These are phyloP conservation scores for Thunnus albacares DNA, from an alignment of 2,797 vertebrate genomes.

Conservation along the genomic window DNA sequence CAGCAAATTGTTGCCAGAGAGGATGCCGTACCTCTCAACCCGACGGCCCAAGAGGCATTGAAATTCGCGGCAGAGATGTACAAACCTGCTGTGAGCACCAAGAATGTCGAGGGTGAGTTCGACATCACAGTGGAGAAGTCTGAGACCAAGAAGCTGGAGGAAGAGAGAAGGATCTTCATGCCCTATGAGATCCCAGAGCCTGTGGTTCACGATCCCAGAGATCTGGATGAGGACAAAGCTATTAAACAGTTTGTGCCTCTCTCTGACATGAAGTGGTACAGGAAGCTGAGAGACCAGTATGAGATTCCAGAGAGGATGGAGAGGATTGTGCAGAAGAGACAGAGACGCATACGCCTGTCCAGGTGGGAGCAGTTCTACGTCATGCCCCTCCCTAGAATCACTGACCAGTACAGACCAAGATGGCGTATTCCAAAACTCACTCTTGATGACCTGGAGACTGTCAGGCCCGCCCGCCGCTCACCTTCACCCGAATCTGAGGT, in stretches of 20 bases:
- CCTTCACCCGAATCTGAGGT: constrained; percentile 93
- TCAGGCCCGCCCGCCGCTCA: constrained; percentile 93
- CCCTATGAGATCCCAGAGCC: constrained; percentile 96
- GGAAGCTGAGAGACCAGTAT: constrained; percentile 93
- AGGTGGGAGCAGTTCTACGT: constrained; percentile 99
- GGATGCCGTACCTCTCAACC: constrained; percentile 89
- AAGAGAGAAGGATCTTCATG: constrained; percentile 94
- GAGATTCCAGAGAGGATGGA: constrained; percentile 95
- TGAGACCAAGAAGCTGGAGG: constrained; percentile 90
- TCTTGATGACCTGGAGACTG: constrained; percentile 96
- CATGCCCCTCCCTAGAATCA: constrained; percentile 96
- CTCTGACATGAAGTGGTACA: constrained; percentile 99
- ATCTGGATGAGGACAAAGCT: constrained; percentile 91
- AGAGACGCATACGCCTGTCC: constrained; percentile 97
- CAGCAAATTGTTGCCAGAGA: constrained; percentile 92
- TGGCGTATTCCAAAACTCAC: constrained; percentile 97
- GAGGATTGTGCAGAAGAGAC: constrained; percentile 93
- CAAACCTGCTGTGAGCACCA: constrained; percentile 97
- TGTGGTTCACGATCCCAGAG: constrained; percentile 85
- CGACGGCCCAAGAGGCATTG: constrained; percentile 95
- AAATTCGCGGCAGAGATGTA: constrained; percentile 96
- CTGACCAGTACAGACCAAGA: constrained; percentile 97
- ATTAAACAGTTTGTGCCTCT: constrained; percentile 97
- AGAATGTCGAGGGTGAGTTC: constrained; percentile 96
- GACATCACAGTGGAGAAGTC: constrained; percentile 88